Evolutionary conservation across 2,888 invertebrate genomes (phyloP).

Genomic region (Drosophila lacicola): DNA sequence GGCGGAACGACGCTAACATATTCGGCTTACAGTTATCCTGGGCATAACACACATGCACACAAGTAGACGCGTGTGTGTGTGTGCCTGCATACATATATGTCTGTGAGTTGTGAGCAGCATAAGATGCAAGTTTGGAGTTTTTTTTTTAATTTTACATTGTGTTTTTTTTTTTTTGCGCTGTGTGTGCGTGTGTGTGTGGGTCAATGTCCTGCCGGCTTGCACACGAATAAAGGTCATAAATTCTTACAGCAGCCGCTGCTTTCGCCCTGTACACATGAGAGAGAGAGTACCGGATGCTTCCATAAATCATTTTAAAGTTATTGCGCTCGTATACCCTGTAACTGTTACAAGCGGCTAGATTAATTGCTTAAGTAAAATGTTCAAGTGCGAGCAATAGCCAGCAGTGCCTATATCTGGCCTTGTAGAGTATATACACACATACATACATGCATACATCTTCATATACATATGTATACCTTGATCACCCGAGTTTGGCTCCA

Average conservation of each 20-base stretch:
- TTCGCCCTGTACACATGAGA: not conserved
- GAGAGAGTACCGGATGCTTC: not conserved
- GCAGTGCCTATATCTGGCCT: no score
- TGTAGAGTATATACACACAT: no score
- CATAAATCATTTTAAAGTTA: not conserved
- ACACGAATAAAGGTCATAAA: slow-evolving; percentile 1
- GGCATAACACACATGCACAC: not conserved
- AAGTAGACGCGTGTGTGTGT: not conserved
- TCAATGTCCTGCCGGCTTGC: slow-evolving; percentile 8
- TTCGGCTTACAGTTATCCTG: slow-evolving; percentile 34
- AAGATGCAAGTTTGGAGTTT: not conserved
- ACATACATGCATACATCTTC: no score
- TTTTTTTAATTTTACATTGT: not conserved
- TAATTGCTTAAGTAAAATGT: no score
- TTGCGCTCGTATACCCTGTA: slow-evolving; percentile 3
- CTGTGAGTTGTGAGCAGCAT: slow-evolving; percentile 16
- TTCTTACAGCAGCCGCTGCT: not conserved
- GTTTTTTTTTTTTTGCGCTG: not conserved
- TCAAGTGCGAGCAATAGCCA: no score
- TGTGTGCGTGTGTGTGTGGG: slow-evolving; percentile 1
- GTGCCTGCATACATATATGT: not conserved
- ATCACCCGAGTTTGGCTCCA: no score
- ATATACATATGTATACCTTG: no score
- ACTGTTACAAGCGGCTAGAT: not conserved
- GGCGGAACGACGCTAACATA: slow-evolving; percentile 21